Evolutionary conservation across 2,888 invertebrate genomes (phyloP), one percentile per base, ranked within the genome.

Genomic region (Clivina fossor): DNA sequence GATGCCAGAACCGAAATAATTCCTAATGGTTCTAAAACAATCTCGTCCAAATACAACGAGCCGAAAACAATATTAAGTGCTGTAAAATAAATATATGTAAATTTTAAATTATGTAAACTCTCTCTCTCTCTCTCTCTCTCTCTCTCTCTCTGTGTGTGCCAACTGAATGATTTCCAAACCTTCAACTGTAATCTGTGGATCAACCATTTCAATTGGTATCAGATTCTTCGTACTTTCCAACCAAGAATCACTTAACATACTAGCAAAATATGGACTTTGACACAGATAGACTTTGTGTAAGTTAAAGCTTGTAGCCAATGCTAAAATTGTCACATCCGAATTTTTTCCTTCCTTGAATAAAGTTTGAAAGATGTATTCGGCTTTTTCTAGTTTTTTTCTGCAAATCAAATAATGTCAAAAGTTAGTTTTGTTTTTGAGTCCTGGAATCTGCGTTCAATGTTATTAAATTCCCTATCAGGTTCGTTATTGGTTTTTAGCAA

Each of bases 231-330:
- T 78, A 0, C 85, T 78, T 72, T 90, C 89, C 64, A 80, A 78
- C 89, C 89, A 90, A 2, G 84, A 80, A 3, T 88, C 89, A 64
- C 82, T 85, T 70, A 89, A 89, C 89, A 90, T 89, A 65, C 86
- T 86, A 8, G 82, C 79, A 71, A 90, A 90, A 69, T 89, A 89
- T 0, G 85, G 85, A 66, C 88, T 88, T 79, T 90, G 89, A 64
- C 84, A 84, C 37, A 90, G 76, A 68, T 90, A 90, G 30, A 90
- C 80, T 74, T 85, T 87, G 70, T 90, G 90, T 35, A 90, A 74
- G 64, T 80, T 79, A 84, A 89, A 90, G 58, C 84, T 81, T 68
- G 80, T 81, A 18, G 83, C 84, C 49, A 88, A 71, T 43, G 88
- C 88, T 65, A 79, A 74, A 4, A 90, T 84, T 20, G 82, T 82